A percentile compares a stretch with the other conserved stretches of the same genome.
phyloP scores from a whole-genome alignment of 2,797 vertebrate species.

The Tachyglossus aculeatus region DNA sequence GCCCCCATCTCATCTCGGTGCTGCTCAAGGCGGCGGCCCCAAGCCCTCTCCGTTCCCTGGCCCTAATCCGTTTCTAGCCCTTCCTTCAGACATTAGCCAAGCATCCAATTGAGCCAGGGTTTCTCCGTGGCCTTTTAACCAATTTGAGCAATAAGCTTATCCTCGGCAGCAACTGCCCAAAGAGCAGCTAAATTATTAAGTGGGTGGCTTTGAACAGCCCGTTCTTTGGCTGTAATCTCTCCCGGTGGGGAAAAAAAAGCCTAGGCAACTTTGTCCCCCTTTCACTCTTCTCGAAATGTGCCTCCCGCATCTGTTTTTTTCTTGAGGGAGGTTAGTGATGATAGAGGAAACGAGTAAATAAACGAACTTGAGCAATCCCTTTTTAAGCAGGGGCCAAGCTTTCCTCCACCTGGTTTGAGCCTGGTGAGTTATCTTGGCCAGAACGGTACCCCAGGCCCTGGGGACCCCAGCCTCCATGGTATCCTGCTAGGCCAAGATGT shows the following conservation, averaged over 20 bases:
- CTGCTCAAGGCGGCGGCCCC: background rate
- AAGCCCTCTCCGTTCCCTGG: background rate
- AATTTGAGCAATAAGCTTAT: background rate
- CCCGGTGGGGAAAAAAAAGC: background rate
- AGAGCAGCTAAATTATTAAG: background rate
- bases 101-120: background rate
- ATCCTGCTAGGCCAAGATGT: no score
- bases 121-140: background rate
- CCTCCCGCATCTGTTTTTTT: background rate
- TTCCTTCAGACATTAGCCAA: background rate
- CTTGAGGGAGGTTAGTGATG: background rate
- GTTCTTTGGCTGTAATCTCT: fast-evolving
- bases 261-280: background rate
- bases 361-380: background rate
- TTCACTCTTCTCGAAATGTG: background rate
- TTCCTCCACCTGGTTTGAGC: no score
- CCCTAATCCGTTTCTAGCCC: background rate
- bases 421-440: no score
- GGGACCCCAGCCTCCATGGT: no score
- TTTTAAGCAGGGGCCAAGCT: background rate
- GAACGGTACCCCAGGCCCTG: no score
- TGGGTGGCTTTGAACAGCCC: background rate
- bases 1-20: background rate
- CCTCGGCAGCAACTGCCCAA: background rate
- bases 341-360: background rate